phyloP scores from a whole-genome alignment of 2,888 invertebrate genomes.

The Drosophila austrosaltans region DNA sequence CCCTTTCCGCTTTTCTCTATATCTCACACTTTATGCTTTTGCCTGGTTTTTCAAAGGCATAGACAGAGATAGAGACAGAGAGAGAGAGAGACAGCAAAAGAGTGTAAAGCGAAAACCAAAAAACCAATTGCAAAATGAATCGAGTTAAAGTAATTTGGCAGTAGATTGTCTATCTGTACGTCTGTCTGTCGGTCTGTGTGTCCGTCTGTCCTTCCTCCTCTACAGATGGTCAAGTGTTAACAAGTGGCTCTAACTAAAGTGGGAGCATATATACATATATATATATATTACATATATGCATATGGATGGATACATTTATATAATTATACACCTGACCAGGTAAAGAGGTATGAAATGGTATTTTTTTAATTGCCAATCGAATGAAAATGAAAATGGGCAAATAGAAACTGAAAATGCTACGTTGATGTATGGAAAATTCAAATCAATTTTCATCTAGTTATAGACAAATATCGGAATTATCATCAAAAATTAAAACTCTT shows the following conservation, averaged over 20 bases:
- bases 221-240: conserved; percentile 57
- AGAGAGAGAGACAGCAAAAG: conserved; percentile 10
- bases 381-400: conserved; percentile 9
- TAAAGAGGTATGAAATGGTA: not conserved
- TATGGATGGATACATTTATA: not conserved
- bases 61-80: conserved; percentile 19
- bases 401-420: conserved; percentile 1
- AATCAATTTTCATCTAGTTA: not conserved
- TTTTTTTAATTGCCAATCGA: conserved; percentile 8
- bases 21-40: conserved; percentile 2
- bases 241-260: conserved; percentile 32
- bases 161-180: conserved; percentile 48
- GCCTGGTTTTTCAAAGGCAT: not conserved
- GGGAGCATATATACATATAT: not conserved
- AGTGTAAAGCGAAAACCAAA: conserved; percentile 21
- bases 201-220: not conserved
- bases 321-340: conserved; percentile 3
- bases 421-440: not conserved
- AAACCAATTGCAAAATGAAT: conserved; percentile 71
- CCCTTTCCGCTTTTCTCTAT: conserved; percentile 19
- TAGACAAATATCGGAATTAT: not conserved
- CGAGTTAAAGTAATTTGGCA: conserved; percentile 70
- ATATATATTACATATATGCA: not conserved
- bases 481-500: no score
- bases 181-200: not conserved